Base-by-base conservation (phyloP, 2,888 invertebrate genomes). In the Lasius fuliginosus region DNA sequence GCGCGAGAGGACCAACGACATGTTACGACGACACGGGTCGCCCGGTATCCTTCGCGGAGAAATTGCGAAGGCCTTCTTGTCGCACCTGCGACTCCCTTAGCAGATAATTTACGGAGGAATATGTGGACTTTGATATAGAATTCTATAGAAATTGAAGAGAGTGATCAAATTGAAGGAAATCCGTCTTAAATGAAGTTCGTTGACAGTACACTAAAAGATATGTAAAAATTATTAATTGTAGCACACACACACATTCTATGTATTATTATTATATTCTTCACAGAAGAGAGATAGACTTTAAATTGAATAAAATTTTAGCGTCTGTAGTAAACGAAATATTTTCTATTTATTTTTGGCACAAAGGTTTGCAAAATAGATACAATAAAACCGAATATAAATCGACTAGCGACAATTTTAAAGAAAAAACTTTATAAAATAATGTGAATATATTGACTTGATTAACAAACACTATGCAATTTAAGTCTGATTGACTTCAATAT, bases 1-100 rank as follows among this genome's bases (percentile, higher is more conserved):
- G 67, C 33, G 56, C 36, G 49, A 49, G 40, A 53, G 40, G 68
- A 83, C 68, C 27, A 23, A 49, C 27, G 67, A 49, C 75, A 68
- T 18, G 79, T 36, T 58, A 67, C 76, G 27, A 53, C 49, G 76
- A 65, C 56, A 73, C 56, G 75, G 18, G 12, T 74, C 60, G 60
- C 30, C 30, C n/a, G 40, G 4, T 58, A 42, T 42, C 56, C 77
- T 42, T 77, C 42, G 46, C 46, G 8, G 36, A 74, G 79, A 33
- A 81, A 62, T 81, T 71, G 73, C 56, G 27, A 18, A 23, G 23
- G 30, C 33, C 60, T 81, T 81, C 75, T 81, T 60, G 75, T 81
- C 46, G 46, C 79, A 81, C 79, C 79, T 81, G 79, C 60, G 76
- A 81, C 76, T 81, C 74, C 27, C 60, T 18, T 60, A 23, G 15